Base-by-base conservation (phyloP, 2,797 vertebrate species). In the Ispidina lecontei region DNA sequence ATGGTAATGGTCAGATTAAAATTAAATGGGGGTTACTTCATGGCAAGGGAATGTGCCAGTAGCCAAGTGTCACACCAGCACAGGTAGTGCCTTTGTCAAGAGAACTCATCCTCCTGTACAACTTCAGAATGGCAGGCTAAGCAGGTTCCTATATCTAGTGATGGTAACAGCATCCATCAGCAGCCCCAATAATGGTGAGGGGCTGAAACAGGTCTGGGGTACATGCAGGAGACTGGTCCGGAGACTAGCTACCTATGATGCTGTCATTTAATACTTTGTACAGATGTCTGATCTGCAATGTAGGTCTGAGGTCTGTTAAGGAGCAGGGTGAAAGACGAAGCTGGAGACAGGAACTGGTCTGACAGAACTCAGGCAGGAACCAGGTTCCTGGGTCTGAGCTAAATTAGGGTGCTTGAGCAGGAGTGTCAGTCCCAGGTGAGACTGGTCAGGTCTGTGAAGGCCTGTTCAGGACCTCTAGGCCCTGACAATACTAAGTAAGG, bases 361-460 rank as follows among this genome's bases (percentile, higher is more conserved):
- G 31, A 29, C 23, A 69, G 15, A 51, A 4, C 29, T 68, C 23
- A 65, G 26, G 19, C 41, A 71, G 73, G 26, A 86, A 67, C 7
- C 14, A 37, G 11, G 51, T 33, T 86, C 14, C 33, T n/a, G 28
- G 5, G 3, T 9, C 25, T 55, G 37, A 75, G 14, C 14, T 54
- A 51, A 75, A 63, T 59, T 0, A 0, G 9, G 3, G 9, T 67
- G 10, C 2, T 33, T 73, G 37, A 22, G 18, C 33, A 33, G 21
- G 11, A 8, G 4, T 52, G 12, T 31, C 33, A 12, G 10, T 56
- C 26, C 26, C 35, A 46, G 5, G 5, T 43, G 39, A 49, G 51
- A 37, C 2, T 14, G 14, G 17, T 4, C n/a, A 79, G 6, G 18
- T 35, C 28, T 46, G 12, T 49, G 16, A 56, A 43, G 16, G 13